Base-by-base conservation (phyloP, 2,888 invertebrate species). In the Lycocerus yunnanus region DNA sequence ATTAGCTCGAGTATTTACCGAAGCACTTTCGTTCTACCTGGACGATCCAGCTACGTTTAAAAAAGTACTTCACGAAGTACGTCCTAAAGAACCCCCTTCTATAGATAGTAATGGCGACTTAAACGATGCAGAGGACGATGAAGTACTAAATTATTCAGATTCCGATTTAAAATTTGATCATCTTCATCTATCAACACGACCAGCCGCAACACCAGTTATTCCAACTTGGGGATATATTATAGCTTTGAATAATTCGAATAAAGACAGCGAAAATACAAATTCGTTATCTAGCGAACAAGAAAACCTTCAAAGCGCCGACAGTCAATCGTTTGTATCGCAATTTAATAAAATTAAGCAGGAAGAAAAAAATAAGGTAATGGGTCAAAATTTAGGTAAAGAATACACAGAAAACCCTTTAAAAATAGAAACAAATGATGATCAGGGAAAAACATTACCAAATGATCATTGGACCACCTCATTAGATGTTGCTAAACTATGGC, bases 21-120 rank as follows among this genome's bases (percentile, higher is more conserved):
- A 94, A 82, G 95, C 95, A 0, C 86, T 96, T 14, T 93, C 94
- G 1, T 94, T 94, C 0, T 96, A 95, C 80, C 88, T 96, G 4
- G 93, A 95, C 85, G 93, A 95, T 85, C 95, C 95, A 0, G 92
- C 92, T n/a, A 92, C 92, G 69, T 95, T 95, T 81, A 91, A 93
- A 79, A 92, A 92, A 82, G 93, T 93, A 15, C 85, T 96, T 15
- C 92, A 93, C 8, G 92, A 94, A 78, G 93, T 94, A 1, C 89
- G 95, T 82, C 95, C 95, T 0, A 95, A 94, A 0, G 94, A 94
- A 81, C 94, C 94, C 0, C 89, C 93, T 15, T 85, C 87, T n/a
- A 84, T 87, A 74, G 83, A 88, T 3, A 76, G 80, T 16, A 61
- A 72, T 84, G 85, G 77, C 72, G 76, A 82, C 71, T 82, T 84